A percentile compares a stretch with the other conserved stretches of the same genome.
Conservation (phyloP, 2,113 vertebrate genomes). For the Cairina moschata region DNA sequence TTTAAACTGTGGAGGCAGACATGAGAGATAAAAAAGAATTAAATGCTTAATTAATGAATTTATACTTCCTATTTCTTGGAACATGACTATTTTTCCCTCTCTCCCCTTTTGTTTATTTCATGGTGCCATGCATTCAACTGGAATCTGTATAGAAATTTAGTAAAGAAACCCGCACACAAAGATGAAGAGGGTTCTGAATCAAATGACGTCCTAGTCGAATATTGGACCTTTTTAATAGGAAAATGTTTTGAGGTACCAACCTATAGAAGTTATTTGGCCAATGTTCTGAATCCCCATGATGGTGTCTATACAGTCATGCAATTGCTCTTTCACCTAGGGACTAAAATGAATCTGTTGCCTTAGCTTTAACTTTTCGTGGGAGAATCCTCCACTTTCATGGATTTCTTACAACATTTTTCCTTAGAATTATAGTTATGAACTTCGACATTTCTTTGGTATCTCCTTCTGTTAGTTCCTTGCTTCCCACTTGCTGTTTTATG, state of each 20-base stretch:
- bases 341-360: not conserved
- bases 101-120: not conserved
- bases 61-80: not conserved
- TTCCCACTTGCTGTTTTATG: conserved; percentile 47
- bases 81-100: not conserved
- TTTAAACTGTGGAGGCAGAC: conserved; percentile 23
- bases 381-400: not conserved
- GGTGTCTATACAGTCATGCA: not conserved
- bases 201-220: not conserved
- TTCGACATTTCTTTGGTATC: conserved; percentile 32
- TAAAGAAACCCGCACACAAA: not conserved
- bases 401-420: not conserved
- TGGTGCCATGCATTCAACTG: not conserved
- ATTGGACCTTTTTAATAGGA: not conserved
- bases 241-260: not conserved
- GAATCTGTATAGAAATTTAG: not conserved
- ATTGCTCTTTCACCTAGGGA: not conserved
- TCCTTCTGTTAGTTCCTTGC: conserved; percentile 46
- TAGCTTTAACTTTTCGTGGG: not conserved
- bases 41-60: conserved; percentile 47
- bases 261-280: not conserved
- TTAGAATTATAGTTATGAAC: conserved; percentile 7
- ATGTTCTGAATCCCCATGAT: not conserved
- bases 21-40: conserved; percentile 30
- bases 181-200: not conserved